Percentiles rank a stretch among this genome's conserved stretches.
Conservation (phyloP, 2,113 vertebrate species). For the Lampris incognitus region DNA sequence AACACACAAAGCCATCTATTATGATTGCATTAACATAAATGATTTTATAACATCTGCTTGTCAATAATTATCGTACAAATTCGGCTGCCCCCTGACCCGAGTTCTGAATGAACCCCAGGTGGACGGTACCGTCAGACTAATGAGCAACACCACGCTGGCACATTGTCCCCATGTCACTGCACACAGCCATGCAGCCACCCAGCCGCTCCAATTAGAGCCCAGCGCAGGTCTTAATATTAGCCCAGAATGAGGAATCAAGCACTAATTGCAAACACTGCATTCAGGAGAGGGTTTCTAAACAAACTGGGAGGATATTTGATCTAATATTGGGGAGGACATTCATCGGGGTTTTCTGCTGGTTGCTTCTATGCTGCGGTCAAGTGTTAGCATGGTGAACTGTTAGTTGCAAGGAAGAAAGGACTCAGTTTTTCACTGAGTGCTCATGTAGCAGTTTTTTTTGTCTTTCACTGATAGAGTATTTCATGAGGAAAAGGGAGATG, state of each 20-base stretch:
- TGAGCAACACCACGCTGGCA: constrained; percentile 59
- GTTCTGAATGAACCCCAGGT: constrained; percentile 80
- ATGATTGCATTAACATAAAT: constrained; percentile 85
- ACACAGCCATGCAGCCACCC: constrained; percentile 37
- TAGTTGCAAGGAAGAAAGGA: too few relatives aligned
- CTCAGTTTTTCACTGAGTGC: too few relatives aligned
- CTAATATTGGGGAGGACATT: constrained; percentile 35
- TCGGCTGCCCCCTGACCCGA: constrained; percentile 70
- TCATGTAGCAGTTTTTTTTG: too few relatives aligned
- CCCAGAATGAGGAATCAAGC: constrained; percentile 59
- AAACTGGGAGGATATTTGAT: constrained; percentile 40
- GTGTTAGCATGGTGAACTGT: background rate
- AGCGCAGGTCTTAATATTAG: constrained; percentile 67
- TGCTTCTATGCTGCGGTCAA: background rate
- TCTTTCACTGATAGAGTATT: too few relatives aligned
- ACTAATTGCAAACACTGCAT: constrained; percentile 74
- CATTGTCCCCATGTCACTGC: constrained; percentile 66
- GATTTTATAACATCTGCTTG: constrained; percentile 85
- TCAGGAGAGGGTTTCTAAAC: constrained; percentile 49
- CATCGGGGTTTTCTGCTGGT: background rate
- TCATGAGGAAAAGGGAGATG: background rate
- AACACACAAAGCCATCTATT: constrained; percentile 75
- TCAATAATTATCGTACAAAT: constrained; percentile 82
- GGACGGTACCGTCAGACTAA: constrained; percentile 75
- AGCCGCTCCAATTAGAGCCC: constrained; percentile 71